Evolutionary conservation across 2,113 vertebrate genomes (phyloP), one percentile per base, ranked within the genome.

Genomic region (Gobio gobio): DNA sequence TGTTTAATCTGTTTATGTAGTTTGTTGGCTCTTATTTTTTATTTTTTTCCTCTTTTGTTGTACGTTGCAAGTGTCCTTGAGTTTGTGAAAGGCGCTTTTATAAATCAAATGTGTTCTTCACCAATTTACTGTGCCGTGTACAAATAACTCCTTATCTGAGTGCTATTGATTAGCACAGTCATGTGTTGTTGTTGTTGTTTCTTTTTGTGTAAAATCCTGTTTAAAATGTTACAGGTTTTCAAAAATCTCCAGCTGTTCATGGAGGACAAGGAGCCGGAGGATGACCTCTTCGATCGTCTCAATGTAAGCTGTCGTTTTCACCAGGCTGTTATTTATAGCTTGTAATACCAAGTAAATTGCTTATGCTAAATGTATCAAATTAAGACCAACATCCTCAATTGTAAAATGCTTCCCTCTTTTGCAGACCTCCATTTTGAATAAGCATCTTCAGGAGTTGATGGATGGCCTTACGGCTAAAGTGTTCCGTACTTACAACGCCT

Each of bases 391-490:
- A 12, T 74, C 18, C 18, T 22, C 0, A 56, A 56, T 56, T 75
- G 43, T 74, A 77, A 78, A 78, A 56, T 56, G 75, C 54, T 29
- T 22, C 26, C 10, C 45, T 74, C n/a, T 16, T 7, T 77, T 54
- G 33, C 84, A 99, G 98, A 99, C 98, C 66, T 96, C 96, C 89
- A 97, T 99, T 91, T 93, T 99, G 91, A 99, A 99, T 94, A 99
- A 99, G 91, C 98, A 99, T 90, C 97, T 99, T 90, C 98, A 99
- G 91, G 97, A 99, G 92, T 95, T 99, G 92, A 99, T 99, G 98
- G 98, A 99, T 54, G 98, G 98, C 80, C 94, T 99, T 86, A 98
- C 98, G 36, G 98, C 98, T 90, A 99, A 99, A 95, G 98, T 99
- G 86, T 99, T 99, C 95, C 97, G 98, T 94, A 99, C 98, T 73